Conservation (phyloP, 2,797 vertebrate genomes). For the Mus minutoides region DNA sequence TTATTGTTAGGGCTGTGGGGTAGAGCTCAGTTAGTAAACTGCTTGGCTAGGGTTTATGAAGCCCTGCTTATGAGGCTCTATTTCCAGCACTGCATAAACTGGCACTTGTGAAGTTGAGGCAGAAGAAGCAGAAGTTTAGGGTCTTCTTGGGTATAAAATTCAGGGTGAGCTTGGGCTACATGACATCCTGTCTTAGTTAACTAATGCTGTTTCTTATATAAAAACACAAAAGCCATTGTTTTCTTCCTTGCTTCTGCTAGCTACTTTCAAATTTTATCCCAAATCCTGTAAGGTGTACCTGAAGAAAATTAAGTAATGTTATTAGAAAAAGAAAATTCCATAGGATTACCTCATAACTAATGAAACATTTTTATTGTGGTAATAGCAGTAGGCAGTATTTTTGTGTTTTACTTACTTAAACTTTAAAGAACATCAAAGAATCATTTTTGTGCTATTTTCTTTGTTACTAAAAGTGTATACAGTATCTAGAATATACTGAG, state of each 20-base stretch:
- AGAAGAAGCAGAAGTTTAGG: not conserved
- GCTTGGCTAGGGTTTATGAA: not conserved
- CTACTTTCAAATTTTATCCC: not conserved
- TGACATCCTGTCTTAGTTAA: not conserved
- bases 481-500: not conserved
- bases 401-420: constrained; percentile 38
- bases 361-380: constrained; percentile 15
- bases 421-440: not conserved
- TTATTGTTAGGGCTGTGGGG: not conserved
- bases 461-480: not conserved
- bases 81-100: not conserved
- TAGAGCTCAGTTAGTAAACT: not conserved
- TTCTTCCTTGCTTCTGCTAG: not conserved
- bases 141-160: not conserved
- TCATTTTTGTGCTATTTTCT: constrained; percentile 37
- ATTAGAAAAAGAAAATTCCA: constrained; percentile 44
- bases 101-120: not conserved
- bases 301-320: constrained; percentile 47
- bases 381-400: constrained; percentile 34
- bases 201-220: not conserved
- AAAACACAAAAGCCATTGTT: not conserved
- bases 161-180: not conserved
- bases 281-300: not conserved
- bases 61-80: not conserved
- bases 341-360: constrained; percentile 27